These are phyloP conservation scores for Acleris laterana DNA, from an alignment of 2,888 invertebrate genomes.

Conservation along the genomic window DNA sequence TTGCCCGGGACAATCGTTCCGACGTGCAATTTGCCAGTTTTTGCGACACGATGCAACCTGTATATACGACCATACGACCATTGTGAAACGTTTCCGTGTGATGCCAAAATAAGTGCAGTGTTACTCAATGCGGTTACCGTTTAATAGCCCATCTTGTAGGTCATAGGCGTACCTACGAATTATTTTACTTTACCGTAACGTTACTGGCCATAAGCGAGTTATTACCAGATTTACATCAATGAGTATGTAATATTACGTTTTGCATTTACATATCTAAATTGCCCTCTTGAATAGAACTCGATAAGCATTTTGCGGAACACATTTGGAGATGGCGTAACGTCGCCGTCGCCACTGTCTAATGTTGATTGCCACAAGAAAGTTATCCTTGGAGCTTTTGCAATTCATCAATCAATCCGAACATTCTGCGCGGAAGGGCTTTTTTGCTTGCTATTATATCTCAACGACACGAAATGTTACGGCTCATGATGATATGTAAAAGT, in stretches of 20 bases:
- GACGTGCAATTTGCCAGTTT: constrained; percentile 32
- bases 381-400: constrained; percentile 5
- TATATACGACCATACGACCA: constrained; percentile 12
- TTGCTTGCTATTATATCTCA: not conserved
- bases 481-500: too few relatives aligned
- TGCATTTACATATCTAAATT: constrained; percentile 30
- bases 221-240: constrained; percentile 25
- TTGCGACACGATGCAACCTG: constrained; percentile 34
- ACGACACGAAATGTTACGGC: not conserved
- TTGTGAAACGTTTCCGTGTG: constrained; percentile 32
- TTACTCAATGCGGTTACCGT: constrained; percentile 25
- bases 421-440: not conserved
- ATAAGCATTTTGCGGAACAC: constrained; percentile 8
- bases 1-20: constrained; percentile 27
- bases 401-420: constrained; percentile 2
- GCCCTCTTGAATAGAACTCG: constrained; percentile 14
- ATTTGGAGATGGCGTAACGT: constrained; percentile 12
- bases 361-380: not conserved
- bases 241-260: constrained; percentile 4
- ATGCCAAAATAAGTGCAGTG: constrained; percentile 37
- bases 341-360: not conserved
- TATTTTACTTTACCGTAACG: constrained; percentile 33
- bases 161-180: constrained; percentile 27
- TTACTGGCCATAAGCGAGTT: constrained; percentile 24
- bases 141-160: constrained; percentile 19